Evolutionary conservation across 1,140 invertebrate genomes (phyloP), one percentile per base, ranked within the genome.

Genomic region (Pseudomyrmex pallidus): DNA sequence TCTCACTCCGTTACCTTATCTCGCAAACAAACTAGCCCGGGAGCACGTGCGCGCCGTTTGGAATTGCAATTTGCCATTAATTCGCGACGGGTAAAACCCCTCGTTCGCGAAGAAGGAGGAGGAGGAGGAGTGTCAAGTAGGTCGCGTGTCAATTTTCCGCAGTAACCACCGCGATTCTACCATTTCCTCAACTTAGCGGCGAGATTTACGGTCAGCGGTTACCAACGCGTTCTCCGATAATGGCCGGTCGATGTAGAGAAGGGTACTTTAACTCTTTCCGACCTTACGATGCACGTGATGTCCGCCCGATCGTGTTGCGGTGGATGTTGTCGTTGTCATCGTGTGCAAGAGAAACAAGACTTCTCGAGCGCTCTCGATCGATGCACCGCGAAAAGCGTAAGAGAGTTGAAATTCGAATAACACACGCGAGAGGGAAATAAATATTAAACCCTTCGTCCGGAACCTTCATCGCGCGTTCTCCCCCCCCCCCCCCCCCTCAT

Each of bases 141-240:
- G n/a, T 54, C 25, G 25, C 13, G 35, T 13, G 74, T 78, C 64
- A 57, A 15, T 80, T 72, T 72, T 80, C 56, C 54, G 15, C 22
- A 25, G 22, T 59, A 54, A 77, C 48, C 52, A 15, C n/a, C 64
- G 44, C 20, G 20, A 70, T 78, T 70, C 44, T 46, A 35, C 20
- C 54, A 59, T 56, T 77, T 48, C 20, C n/a, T 80, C 12, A 17
- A 59, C 76, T 78, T 68, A 48, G 64, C 8, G 13, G 44, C 63
- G 74, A 68, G 63, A 78, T 78, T 78, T 78, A 78, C 63, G 74
- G 74, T 78, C 63, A 68, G 50, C 15, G 66, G 50, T 52, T 68
- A 68, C 46, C 74, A 52, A 68, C 59, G 59, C 64, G 52, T 78
- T 78, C 74, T 46, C 52, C 63, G 74, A 78, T 78, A 78, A 68